Conservation (phyloP, 2,113 vertebrate genomes). For the Pelecanoides urinatrix region DNA sequence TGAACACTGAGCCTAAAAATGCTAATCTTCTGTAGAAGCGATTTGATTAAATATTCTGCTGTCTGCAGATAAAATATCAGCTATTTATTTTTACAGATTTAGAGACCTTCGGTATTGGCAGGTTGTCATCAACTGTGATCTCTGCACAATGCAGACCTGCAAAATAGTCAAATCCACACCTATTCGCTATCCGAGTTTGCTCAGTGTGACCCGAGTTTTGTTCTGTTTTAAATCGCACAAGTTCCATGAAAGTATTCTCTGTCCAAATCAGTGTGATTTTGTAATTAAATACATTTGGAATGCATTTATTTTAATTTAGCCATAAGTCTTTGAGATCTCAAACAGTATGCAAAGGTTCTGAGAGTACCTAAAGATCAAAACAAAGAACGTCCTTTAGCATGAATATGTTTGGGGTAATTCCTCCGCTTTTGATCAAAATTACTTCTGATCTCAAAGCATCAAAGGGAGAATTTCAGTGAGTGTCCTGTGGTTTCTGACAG, state of each 20-base stretch:
- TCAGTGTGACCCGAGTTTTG: neutral
- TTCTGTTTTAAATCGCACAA: neutral
- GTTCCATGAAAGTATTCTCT: neutral
- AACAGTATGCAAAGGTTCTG: neutral
- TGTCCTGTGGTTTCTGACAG: constrained; percentile 4
- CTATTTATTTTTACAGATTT: neutral
- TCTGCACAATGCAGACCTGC: neutral
- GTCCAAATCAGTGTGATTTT: neutral
- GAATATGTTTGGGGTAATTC: neutral
- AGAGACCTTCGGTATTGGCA: neutral
- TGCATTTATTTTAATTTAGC: neutral
- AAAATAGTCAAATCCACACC: neutral
- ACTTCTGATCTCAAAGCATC: neutral
- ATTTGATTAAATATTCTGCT: neutral
- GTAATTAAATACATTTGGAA: neutral
- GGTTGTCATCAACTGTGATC: neutral
- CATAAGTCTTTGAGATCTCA: neutral
- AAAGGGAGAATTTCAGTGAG: neutral
- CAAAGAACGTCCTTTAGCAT: neutral
- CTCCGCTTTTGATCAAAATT: neutral
- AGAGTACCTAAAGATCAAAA: neutral
- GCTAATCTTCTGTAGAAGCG: neutral
- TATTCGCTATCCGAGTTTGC: neutral
- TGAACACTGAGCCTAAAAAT: neutral
- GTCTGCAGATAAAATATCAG: neutral